Conservation (phyloP, 2,888 invertebrate species). For the Leptothorax acervorum region DNA sequence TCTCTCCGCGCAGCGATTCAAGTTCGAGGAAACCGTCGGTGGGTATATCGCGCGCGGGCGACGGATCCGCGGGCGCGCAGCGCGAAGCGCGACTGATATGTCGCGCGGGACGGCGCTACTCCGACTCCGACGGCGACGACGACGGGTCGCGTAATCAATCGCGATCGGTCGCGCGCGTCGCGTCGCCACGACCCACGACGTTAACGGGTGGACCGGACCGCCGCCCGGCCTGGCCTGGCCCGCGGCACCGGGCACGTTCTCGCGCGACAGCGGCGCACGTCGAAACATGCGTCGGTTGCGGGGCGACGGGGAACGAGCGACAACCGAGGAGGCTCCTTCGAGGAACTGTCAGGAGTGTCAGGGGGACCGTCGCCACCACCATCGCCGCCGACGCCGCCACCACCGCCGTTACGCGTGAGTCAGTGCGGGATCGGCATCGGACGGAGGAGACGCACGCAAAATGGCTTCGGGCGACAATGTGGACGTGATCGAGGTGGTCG, state of each 20-base stretch:
- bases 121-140: slow-evolving; percentile 17
- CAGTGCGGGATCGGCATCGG: slow-evolving; percentile 67
- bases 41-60: not conserved
- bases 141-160: slow-evolving; percentile 35
- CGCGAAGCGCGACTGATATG: slow-evolving; percentile 59
- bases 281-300: slow-evolving; percentile 55
- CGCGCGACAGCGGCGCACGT: slow-evolving; percentile 44
- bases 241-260: slow-evolving; percentile 39
- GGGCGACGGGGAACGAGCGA: slow-evolving; percentile 53
- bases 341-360: slow-evolving; percentile 72
- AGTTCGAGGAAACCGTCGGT: not conserved
- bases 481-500: slow-evolving; percentile 92
- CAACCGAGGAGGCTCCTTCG: slow-evolving; percentile 72
- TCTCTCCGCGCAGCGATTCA: not conserved
- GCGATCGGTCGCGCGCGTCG: slow-evolving; percentile 20
- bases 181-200: slow-evolving; percentile 37
- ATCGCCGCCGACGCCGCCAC: slow-evolving; percentile 67
- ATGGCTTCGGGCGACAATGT: slow-evolving; percentile 95
- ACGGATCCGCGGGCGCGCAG: not conserved
- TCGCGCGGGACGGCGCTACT: slow-evolving; percentile 25
- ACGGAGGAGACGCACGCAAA: slow-evolving; percentile 83
- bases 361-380: slow-evolving; percentile 63
- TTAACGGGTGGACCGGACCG: slow-evolving; percentile 35
- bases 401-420: slow-evolving; percentile 68
- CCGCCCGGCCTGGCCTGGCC: not conserved